These are phyloP conservation scores for Cheirogaleus medius DNA, from an alignment of 2,113 vertebrate species.

Conservation along the genomic window DNA sequence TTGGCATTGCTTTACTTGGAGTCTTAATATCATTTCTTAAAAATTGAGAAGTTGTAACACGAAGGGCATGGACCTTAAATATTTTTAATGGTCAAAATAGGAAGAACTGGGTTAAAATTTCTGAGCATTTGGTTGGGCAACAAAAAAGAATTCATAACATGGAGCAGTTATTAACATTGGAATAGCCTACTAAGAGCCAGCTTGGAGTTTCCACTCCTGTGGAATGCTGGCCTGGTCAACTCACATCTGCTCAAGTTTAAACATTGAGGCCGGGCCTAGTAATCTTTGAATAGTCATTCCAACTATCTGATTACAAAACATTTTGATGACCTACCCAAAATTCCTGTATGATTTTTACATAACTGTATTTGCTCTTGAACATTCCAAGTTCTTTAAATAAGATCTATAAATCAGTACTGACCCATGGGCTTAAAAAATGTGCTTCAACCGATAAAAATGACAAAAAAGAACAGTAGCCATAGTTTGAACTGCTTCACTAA, in stretches of 20 bases:
- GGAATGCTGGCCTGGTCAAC: neutral
- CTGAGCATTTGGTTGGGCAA: constrained; percentile 15
- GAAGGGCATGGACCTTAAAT: neutral
- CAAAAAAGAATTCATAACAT: neutral
- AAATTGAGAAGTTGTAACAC: neutral
- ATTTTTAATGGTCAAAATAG: constrained; percentile 16
- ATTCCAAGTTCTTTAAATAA: neutral
- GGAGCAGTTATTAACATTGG: neutral
- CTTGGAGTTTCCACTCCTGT: neutral
- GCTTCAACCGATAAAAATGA: neutral
- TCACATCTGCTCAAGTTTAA: neutral
- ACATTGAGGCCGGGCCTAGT: neutral
- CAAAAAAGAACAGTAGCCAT: neutral
- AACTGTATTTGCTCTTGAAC: neutral
- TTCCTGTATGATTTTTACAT: neutral
- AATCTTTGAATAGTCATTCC: neutral
- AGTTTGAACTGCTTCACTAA: neutral
- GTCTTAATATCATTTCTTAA: neutral
- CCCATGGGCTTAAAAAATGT: neutral
- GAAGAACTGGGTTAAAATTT: constrained; percentile 1
- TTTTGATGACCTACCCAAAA: neutral
- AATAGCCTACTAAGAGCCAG: neutral
- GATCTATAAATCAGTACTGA: neutral
- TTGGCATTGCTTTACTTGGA: neutral
- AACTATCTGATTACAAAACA: neutral